These are phyloP conservation scores for Oreortyx pictus DNA, from an alignment of 2,797 vertebrate species.

Conservation along the genomic window DNA sequence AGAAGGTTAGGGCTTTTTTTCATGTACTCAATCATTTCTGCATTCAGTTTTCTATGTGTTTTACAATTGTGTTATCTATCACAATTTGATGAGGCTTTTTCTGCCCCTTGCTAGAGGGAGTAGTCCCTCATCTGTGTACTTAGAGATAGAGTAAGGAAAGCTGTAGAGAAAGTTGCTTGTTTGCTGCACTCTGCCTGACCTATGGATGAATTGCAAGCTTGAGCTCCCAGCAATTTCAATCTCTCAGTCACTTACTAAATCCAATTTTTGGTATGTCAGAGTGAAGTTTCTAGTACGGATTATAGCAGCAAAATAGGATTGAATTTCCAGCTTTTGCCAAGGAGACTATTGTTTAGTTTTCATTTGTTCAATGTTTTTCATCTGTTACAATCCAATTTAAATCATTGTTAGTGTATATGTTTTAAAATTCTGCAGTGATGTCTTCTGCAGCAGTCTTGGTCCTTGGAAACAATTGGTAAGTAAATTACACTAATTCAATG, in stretches of 20 bases:
- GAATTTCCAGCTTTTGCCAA: conserved; percentile 26
- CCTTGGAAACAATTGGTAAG: not conserved
- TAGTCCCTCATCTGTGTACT: not conserved
- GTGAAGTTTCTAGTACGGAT: conserved; percentile 30
- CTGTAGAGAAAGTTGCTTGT: not conserved
- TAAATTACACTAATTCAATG: not conserved
- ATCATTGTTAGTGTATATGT: not conserved
- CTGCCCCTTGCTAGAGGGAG: not conserved
- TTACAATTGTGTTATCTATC: not conserved
- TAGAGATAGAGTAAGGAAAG: not conserved
- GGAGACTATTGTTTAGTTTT: not conserved
- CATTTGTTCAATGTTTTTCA: conserved; percentile 1
- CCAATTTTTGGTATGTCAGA: conserved; percentile 40
- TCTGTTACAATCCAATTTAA: conserved; percentile 17
- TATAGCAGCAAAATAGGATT: conserved; percentile 38
- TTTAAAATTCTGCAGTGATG: not conserved
- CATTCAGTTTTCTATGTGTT: not conserved
- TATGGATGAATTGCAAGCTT: conserved; percentile 36
- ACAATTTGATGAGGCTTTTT: not conserved
- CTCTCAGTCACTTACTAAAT: conserved; percentile 29
- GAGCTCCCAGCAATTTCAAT: conserved; percentile 6
- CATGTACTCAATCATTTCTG: not conserved
- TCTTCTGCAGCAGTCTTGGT: not conserved
- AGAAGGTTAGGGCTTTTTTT: not conserved
- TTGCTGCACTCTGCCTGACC: conserved; percentile 44